Base-by-base conservation (phyloP, 2,888 invertebrate species). In the Clusia tigrina region DNA sequence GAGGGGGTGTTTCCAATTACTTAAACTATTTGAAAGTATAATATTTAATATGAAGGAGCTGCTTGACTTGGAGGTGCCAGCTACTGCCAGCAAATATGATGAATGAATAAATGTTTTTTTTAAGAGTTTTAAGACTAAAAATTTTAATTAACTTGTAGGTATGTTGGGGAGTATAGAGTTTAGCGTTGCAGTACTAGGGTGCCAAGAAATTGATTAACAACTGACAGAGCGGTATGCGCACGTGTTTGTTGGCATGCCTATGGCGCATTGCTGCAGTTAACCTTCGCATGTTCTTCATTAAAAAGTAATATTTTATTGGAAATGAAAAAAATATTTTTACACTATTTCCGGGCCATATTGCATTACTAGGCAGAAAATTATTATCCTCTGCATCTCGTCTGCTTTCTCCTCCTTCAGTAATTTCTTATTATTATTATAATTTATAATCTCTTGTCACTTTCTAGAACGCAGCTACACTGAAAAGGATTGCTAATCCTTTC, bases 71-170 rank as follows among this genome's bases (percentile, higher is more conserved):
- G 6, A 2, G 23, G 38, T 46, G 24, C 18, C 58, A 18, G 46
- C 17, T 23, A 53, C 2, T 52, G 25, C 23, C 54, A 26, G 10
- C 3, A 23, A 54, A 24, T 42, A 38, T 42, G 54, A 58, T 58
- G 54, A 42, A 42, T 42, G 42, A 10, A 42, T 42, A n/a, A n/a
- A n/a, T 42, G 9, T n/a, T 6, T 42, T 12, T 3, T 6, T 17
- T 42, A n/a, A 3, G 12, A n/a, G 42, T 42, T 42, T 6, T 15
- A 42, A 6, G 42, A 12, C 12, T 3, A 42, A 52, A 22, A 12
- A 48, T 60, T 63, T 67, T 65, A 67, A 67, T 67, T 65, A 64
- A 59, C 51, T 61, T 23, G 58, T 60, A 55, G 54, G 56, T 24
- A 1, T 26, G 23, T 2, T 23, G 24, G n/a, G 32, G 46, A 57